Base-by-base conservation (phyloP, 64 coral and sea anemone genomes). In the Actinia equina region DNA sequence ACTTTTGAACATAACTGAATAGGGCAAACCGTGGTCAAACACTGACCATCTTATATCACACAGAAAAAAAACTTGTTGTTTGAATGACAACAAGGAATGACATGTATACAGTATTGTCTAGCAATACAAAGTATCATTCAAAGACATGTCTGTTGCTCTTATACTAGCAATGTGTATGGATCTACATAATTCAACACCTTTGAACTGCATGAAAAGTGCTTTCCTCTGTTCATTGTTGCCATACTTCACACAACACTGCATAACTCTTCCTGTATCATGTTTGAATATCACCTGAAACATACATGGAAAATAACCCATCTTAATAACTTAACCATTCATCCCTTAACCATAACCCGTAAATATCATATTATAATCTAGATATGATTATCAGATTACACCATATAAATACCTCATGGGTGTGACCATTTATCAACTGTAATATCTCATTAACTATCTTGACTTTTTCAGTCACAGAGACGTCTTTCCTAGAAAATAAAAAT, bases 141-240 rank as follows among this genome's bases (percentile, higher is more conserved):
- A 57, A 7, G 55, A 57, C 46, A 49, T 49, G 7, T 49, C 45
- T 49, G 45, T 49, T 49, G 2, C 45, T 49, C 7, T 4, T 49
- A 49, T 49, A 4, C 45, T 49, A 49, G 45, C 45, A 49, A 2
- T 49, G 46, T 49, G 2, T 49, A 8, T 49, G 46, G 46, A 49
- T 49, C 46, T 49, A 49, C 46, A 49, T 49, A 49, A 6, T 44
- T 22, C 27, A 41, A 77, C 19, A 98, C 96, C 96, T 98, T 95
- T 98, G 90, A 98, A 98, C 42, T 98, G 96, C 23, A 93, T 84
- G 90, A 98, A 98, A 74, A 98, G 37, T 23, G 91, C 91, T 77
- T 65, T 83, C 69, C 91, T 98, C 53, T 98, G 96, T 65, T 90
- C 86, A 41, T 43, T 52, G 26, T 86, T 95, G 42, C 96, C 96